Percentiles rank a stretch among this genome's conserved stretches.
These are phyloP conservation scores for Drosophila kambysellisi DNA, from an alignment of 2,888 invertebrate species.

Conservation along the genomic window DNA sequence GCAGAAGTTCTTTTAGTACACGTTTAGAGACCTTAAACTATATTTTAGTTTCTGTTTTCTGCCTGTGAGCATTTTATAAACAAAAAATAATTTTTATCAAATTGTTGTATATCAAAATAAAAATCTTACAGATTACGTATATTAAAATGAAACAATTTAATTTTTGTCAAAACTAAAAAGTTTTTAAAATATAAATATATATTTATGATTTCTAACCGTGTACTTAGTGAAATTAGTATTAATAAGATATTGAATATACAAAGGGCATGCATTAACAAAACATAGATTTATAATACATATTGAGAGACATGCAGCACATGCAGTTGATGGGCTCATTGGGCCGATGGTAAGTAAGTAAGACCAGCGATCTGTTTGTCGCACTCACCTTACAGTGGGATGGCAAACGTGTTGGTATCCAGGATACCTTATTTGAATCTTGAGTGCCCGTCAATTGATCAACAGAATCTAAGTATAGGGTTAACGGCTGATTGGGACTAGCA, in stretches of 20 bases:
- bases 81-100: background rate
- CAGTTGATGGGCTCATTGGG: slow-evolving; percentile 7
- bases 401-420: slow-evolving; percentile 97
- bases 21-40: slow-evolving; percentile 2
- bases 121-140: background rate
- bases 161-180: background rate
- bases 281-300: background rate
- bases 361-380: slow-evolving; percentile 20
- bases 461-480: slow-evolving; percentile 96
- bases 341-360: background rate
- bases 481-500: slow-evolving; percentile 92
- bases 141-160: background rate
- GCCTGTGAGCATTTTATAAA: background rate
- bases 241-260: slow-evolving; percentile 28
- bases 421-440: slow-evolving; percentile 97
- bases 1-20: slow-evolving; percentile 34
- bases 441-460: slow-evolving; percentile 98
- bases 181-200: background rate
- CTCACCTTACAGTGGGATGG: slow-evolving; percentile 94
- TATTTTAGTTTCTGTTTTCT: background rate
- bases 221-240: slow-evolving; percentile 21
- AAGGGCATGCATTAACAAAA: slow-evolving; percentile 43
- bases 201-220: background rate
- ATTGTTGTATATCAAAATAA: background rate
- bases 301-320: slow-evolving; percentile 18